Percentiles rank a stretch among this genome's conserved stretches.
Conservation (phyloP, 1,140 invertebrate species). For the Eueides isabella region DNA sequence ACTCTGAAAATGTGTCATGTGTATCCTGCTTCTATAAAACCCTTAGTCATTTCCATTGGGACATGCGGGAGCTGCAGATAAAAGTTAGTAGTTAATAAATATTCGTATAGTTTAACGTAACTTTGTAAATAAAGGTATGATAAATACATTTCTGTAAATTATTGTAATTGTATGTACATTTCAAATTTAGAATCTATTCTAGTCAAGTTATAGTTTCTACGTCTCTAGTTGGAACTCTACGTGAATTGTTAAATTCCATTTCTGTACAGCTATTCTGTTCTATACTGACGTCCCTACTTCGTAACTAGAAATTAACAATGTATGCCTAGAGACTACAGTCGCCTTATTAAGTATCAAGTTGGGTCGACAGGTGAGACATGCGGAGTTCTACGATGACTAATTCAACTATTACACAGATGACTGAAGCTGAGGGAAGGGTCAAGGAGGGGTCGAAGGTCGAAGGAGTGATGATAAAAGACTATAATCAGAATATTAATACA, state of each 20-base stretch:
- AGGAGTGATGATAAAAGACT: too few species aligned
- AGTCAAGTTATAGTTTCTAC: conserved; percentile 61
- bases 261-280: conserved; percentile 65
- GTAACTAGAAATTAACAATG: conserved; percentile 78
- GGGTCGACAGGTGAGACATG: conserved; percentile 43
- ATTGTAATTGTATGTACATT: not conserved
- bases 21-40: too few species aligned
- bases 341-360: conserved; percentile 44
- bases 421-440: conserved; percentile 37
- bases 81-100: too few species aligned
- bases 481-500: too few species aligned
- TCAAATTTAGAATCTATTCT: conserved; percentile 56
- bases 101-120: too few species aligned
- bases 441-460: conserved; percentile 20
- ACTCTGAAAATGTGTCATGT: too few species aligned
- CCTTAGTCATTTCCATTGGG: too few species aligned
- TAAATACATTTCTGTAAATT: not conserved
- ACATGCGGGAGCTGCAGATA: too few species aligned
- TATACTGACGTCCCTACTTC: conserved; percentile 60
- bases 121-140: too few species aligned
- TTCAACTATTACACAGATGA: conserved; percentile 35
- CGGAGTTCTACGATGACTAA: conserved; percentile 38
- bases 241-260: conserved; percentile 79
- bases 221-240: conserved; percentile 61
- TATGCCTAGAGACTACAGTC: conserved; percentile 59